Conservation (phyloP, 2,888 invertebrate genomes). For the Spodoptera littoralis region DNA sequence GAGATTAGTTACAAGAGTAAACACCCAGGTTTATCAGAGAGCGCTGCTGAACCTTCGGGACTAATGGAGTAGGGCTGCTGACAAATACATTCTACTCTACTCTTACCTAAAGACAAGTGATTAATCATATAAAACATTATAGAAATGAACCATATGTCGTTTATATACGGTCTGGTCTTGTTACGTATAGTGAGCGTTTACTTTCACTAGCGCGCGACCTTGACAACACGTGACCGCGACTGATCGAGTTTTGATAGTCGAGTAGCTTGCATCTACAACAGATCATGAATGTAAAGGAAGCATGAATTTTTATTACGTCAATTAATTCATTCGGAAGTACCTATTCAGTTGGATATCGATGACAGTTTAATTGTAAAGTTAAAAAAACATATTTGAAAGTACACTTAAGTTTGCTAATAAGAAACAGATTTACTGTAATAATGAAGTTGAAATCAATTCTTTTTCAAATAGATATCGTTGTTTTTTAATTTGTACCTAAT, state of each 20-base stretch:
- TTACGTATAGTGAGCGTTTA: slow-evolving; percentile 54
- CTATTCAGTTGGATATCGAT: not conserved
- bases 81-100: too few relatives aligned
- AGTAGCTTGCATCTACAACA: slow-evolving; percentile 20
- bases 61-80: too few relatives aligned
- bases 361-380: not conserved
- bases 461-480: too few relatives aligned
- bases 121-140: slow-evolving; percentile 7
- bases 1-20: too few relatives aligned
- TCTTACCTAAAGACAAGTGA: slow-evolving; percentile 9
- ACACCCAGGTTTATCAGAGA: too few relatives aligned
- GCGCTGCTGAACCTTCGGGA: too few relatives aligned
- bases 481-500: too few relatives aligned
- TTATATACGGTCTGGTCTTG: slow-evolving; percentile 28
- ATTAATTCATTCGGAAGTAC: not conserved
- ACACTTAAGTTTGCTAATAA: too few relatives aligned
- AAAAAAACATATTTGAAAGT: too few relatives aligned
- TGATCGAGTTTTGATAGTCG: slow-evolving; percentile 55
- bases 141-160: slow-evolving; percentile 7
- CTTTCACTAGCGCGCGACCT: slow-evolving; percentile 71
- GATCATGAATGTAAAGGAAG: slow-evolving; percentile 15
- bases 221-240: slow-evolving; percentile 67
- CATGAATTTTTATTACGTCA: slow-evolving; percentile 3
- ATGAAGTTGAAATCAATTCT: too few relatives aligned
- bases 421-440: too few relatives aligned